Evolutionary conservation across 2,113 vertebrate species (phyloP).

Genomic region (Percina caprodes): DNA sequence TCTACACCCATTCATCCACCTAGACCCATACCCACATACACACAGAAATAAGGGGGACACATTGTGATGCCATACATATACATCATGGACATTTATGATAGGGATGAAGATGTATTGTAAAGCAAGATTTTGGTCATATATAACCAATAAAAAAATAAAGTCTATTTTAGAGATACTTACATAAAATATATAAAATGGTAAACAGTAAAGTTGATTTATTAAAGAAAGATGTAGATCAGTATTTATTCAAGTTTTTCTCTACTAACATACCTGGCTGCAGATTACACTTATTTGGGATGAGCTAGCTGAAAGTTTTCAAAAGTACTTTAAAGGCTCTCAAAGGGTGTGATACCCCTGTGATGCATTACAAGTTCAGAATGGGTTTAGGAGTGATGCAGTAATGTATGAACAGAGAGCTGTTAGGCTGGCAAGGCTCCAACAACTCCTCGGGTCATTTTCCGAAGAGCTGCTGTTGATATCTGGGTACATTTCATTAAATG

Average conservation of each 20-base stretch:
- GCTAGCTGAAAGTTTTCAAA: conserved; percentile 20
- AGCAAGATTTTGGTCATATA: not conserved
- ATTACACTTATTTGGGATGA: not conserved
- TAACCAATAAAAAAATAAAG: conserved; percentile 13
- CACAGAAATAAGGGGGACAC: not conserved
- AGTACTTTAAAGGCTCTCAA: conserved; percentile 13
- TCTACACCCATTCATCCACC: too few species aligned
- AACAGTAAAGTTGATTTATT: too few species aligned
- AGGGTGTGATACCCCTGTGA: not conserved
- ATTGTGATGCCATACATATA: conserved; percentile 12
- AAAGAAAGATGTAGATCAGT: too few species aligned
- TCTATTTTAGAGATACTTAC: not conserved
- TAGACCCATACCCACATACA: not conserved
- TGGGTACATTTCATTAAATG: conserved; percentile 33
- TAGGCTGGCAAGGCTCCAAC: conserved; percentile 30
- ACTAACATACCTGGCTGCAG: not conserved
- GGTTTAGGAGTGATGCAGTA: conserved; percentile 9
- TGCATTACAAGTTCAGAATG: conserved; percentile 19
- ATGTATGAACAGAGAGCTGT: conserved; percentile 37
- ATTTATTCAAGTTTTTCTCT: not conserved
- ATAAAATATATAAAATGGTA: too few species aligned
- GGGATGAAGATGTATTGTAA: not conserved
- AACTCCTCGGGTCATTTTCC: conserved; percentile 50
- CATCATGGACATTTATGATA: conserved; percentile 22
- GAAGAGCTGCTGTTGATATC: conserved; percentile 47